Evolutionary conservation across 1,140 invertebrate species (phyloP).

Genomic region (Cherax quadricarinatus): DNA sequence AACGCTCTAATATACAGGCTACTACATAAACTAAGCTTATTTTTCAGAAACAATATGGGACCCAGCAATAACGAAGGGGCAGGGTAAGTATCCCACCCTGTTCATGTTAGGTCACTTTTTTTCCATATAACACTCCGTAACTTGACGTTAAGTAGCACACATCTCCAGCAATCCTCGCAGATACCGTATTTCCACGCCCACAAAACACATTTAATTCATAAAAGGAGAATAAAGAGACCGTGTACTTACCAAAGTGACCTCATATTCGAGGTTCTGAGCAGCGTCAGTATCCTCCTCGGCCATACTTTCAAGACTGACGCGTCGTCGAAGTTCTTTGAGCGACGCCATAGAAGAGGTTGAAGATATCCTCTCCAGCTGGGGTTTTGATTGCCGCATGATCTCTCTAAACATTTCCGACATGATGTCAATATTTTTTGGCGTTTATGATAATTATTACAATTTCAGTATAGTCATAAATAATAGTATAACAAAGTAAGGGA

Average conservation of each 20-base stretch:
- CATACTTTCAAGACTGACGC: slow-evolving; percentile 62
- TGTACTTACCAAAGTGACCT: slow-evolving; percentile 66
- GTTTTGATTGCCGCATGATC: slow-evolving; percentile 52
- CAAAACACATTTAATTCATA: slow-evolving; percentile 37
- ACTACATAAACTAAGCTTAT: no score
- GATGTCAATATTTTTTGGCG: slow-evolving; percentile 27
- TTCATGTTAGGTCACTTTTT: no score
- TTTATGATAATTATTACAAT: slow-evolving; percentile 24
- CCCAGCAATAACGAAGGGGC: no score
- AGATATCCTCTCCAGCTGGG: slow-evolving; percentile 45
- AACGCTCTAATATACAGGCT: no score
- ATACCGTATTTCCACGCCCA: not conserved
- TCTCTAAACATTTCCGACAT: slow-evolving; percentile 67
- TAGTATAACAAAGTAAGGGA: not conserved
- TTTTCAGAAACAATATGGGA: no score
- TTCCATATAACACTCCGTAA: not conserved
- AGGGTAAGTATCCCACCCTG: no score
- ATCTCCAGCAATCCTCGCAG: not conserved
- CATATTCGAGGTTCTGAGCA: slow-evolving; percentile 58
- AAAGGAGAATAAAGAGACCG: not conserved
- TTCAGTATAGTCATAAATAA: slow-evolving; percentile 4
- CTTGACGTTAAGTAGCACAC: not conserved
- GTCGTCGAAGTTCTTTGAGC: slow-evolving; percentile 41
- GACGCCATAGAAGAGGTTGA: slow-evolving; percentile 53
- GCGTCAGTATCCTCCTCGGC: slow-evolving; percentile 40